Evolutionary conservation across 2,797 vertebrate genomes (phyloP), one percentile per base, ranked within the genome.

Genomic region (Adelosebastes latens): DNA sequence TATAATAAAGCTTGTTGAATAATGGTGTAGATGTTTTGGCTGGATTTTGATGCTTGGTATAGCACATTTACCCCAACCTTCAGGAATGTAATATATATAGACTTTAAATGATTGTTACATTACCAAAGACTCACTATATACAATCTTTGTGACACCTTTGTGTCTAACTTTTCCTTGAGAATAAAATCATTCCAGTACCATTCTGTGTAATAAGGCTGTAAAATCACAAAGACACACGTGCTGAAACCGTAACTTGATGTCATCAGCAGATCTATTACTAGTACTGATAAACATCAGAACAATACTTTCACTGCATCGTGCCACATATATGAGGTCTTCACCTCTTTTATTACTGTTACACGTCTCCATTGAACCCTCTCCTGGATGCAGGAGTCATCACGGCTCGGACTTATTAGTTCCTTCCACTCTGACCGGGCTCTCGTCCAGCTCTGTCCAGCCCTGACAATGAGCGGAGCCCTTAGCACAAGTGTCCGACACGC

Each of bases 361-460:
- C 42, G 64, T 88, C 82, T 85, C 71, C 69, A 72, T 36, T 89
- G 80, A 89, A 81, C 70, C 36, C 67, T 27, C 27, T 74, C 61
- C 77, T 92, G 84, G 81, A 85, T 75, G 72, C 59, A 72, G 69
- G 42, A 90, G 81, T 89, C 88, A 84, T 84, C 80, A 75, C n/a
- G 31, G 64, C 86, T 80, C 75, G 91, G 91, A 94, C 86, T 86
- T 91, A 94, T 93, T 92, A 90, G 88, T 95, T 95, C 93, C 94
- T 95, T 95, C 93, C 94, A 90, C 85, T 76, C 83, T 81, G 66
- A 68, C 78, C 27, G 85, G 92, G 92, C 93, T 76, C 36, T 29
- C 27, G 5, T 92, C 89, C 92, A 94, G 72, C 80, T 80, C 82
- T 34, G 63, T 82, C 58, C 52, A 16, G 32, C 36, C 60, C 60